Percentiles rank a stretch among this genome's conserved stretches.
Evolutionary conservation across 2,888 invertebrate genomes (phyloP).

Genomic region (Rotaria socialis): DNA sequence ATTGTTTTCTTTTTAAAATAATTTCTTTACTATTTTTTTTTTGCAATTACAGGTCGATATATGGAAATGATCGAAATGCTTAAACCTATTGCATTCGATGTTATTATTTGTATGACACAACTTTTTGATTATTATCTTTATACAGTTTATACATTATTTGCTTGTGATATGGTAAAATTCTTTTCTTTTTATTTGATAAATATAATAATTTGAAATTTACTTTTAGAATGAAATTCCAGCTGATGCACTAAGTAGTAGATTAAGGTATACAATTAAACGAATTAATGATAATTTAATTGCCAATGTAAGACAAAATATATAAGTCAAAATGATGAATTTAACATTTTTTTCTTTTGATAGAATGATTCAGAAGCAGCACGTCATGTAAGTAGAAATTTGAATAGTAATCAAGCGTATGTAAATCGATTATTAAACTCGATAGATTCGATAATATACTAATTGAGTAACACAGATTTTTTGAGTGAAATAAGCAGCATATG

Average conservation of each 20-base stretch:
- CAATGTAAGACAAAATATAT: conserved; percentile 45
- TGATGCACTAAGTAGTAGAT: conserved; percentile 65
- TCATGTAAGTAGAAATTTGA: conserved; percentile 4
- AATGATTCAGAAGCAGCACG: not conserved
- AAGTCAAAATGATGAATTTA: no score
- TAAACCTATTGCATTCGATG: conserved; percentile 81
- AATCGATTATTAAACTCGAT: no score
- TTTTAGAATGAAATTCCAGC: conserved; percentile 24
- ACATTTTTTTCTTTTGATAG: conserved; percentile 37
- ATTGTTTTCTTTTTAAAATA: conserved; percentile 53
- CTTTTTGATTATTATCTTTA: conserved; percentile 87
- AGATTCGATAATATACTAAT: no score
- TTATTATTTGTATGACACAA: conserved; percentile 82
- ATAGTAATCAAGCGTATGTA: no score
- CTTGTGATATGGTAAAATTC: conserved; percentile 7
- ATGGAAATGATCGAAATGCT: conserved; percentile 84
- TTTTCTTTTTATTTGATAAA: not conserved
- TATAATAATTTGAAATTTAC: not conserved
- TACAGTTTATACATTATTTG: conserved; percentile 62
- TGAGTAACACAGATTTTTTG: no score
- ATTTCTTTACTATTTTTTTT: conserved; percentile 82
- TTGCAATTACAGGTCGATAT: conserved; percentile 67
- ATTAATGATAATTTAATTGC: conserved; percentile 72
- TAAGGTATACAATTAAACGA: conserved; percentile 71
- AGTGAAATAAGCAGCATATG: no score